These are phyloP conservation scores for Selene dorsalis DNA, from an alignment of 2,797 vertebrate genomes.

Conservation along the genomic window DNA sequence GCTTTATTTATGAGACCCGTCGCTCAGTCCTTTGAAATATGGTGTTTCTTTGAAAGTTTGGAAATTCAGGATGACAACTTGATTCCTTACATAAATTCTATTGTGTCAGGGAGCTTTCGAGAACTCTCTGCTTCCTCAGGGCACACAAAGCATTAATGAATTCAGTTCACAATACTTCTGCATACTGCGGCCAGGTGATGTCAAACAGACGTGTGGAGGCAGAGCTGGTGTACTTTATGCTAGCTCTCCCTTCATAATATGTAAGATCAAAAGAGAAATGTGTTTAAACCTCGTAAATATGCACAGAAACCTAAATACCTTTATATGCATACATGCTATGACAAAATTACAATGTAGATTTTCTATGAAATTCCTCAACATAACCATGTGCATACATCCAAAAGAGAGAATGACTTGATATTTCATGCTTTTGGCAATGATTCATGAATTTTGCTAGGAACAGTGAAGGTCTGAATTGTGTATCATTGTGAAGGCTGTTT, in stretches of 20 bases:
- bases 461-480: background rate
- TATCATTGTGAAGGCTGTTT: background rate
- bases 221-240: background rate
- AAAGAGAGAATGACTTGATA: no score
- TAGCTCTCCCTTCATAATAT: background rate
- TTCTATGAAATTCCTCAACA: background rate
- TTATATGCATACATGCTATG: background rate
- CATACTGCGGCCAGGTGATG: background rate
- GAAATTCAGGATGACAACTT: conserved; percentile 18
- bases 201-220: background rate
- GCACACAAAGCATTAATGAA: conserved; percentile 7
- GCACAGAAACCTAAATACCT: background rate
- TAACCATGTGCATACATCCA: background rate
- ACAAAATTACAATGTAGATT: background rate
- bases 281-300: background rate
- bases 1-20: conserved; percentile 9
- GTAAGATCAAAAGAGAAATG: background rate
- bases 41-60: conserved; percentile 17
- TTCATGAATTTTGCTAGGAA: background rate
- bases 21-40: conserved; percentile 13
- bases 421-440: background rate
- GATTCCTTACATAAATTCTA: conserved; percentile 17
- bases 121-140: background rate
- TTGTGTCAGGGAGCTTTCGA: background rate
- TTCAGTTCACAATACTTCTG: background rate